Evolutionary conservation across 2,113 vertebrate species (phyloP).

Genomic region (Aplodontia rufa): DNA sequence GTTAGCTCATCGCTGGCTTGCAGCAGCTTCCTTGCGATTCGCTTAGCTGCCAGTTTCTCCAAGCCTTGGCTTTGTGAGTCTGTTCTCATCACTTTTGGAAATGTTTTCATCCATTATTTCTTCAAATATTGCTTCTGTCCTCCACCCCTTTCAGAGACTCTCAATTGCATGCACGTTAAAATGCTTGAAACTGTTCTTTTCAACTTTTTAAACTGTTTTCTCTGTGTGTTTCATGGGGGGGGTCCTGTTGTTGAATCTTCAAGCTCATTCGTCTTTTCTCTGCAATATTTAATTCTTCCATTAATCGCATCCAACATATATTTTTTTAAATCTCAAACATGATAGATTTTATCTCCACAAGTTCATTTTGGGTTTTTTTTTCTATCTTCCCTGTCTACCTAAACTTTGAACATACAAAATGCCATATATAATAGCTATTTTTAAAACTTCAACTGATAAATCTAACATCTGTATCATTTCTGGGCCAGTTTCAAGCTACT

Average conservation of each 20-base stretch:
- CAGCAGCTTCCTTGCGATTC: neutral
- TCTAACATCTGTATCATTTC: neutral
- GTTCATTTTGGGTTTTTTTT: neutral
- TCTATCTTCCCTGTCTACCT: neutral
- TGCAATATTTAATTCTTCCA: neutral
- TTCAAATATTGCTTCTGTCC: neutral
- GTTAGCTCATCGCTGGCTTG: neutral
- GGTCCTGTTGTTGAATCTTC: too few species aligned
- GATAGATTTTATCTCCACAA: neutral
- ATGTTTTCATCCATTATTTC: neutral
- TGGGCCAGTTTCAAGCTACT: neutral
- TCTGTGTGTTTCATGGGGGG: neutral
- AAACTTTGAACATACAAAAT: neutral
- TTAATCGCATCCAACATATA: too few species aligned
- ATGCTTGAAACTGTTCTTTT: neutral
- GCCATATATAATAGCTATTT: rapidly evolving
- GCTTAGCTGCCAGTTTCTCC: neutral
- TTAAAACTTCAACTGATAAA: neutral
- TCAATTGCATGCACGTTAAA: neutral
- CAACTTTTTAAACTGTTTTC: neutral
- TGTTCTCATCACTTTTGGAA: neutral
- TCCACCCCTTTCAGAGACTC: neutral
- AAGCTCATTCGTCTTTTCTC: neutral
- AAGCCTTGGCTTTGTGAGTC: neutral
- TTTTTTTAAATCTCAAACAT: neutral